Evolutionary conservation across 2,888 invertebrate genomes (phyloP), one percentile per base, ranked within the genome.

Genomic region (Drosophila macrospina): DNA sequence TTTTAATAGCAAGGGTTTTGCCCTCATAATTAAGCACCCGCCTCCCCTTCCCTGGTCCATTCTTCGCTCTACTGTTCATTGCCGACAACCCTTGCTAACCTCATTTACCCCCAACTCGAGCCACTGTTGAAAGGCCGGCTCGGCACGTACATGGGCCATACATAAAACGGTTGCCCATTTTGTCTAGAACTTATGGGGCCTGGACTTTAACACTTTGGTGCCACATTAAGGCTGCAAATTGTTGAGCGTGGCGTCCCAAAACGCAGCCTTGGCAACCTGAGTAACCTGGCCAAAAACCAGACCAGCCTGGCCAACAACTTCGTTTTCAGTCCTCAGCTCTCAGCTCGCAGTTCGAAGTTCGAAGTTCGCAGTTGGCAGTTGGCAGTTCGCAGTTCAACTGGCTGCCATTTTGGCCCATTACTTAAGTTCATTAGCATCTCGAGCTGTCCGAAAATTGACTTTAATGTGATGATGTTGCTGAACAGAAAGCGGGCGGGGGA

Each of bases 141-240:
- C 61, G 82, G 80, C 83, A 83, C 83, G 83, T 83, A 85, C 77
- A 67, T 64, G 55, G 68, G 60, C 74, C 88, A 85, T 87, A 87
- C 74, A 83, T 83, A 72, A 83, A 82, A 55, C 61, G 61, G 52
- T 56, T 52, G 51, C 63, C 78, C 82, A 78, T 85, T 83, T 81
- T 41, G 75, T 39, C 64, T 69, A 68, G 34, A 73, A 87, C 76
- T 83, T 87, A 85, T 87, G 86, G 73, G 74, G 65, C 79, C 77
- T 70, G 80, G 88, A 83, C 86, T 74, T 87, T 87, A 87, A 82
- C 83, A 87, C 83, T 87, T 83, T 79, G 78, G 73, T 81, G 88
- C 78, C 88, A 82, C 88, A 87, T 83, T 83, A 85, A 82, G 86
- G 69, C 77, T 69, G 83, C 79, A 83, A 87, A 85, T 85, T 83